Conservation (phyloP, 2,888 invertebrate genomes). For the Strigamia maritima region DNA sequence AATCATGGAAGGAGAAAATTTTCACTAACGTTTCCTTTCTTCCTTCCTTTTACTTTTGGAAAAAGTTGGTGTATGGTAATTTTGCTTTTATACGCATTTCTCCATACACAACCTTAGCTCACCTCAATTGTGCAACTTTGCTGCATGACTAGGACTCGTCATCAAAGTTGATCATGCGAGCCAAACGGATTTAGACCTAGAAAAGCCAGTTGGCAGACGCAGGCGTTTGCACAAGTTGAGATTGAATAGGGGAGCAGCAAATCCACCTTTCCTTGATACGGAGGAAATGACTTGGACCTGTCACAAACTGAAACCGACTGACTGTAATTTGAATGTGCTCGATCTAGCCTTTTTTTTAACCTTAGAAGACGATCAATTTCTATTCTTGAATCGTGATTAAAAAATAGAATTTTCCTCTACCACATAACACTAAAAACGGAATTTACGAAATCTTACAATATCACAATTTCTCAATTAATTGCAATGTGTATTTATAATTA, state of each 20-base stretch:
- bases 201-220: constrained; percentile 15
- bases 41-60: background rate
- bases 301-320: constrained; percentile 15
- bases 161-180: constrained; percentile 15
- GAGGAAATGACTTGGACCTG: constrained; percentile 15
- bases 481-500: too few relatives aligned
- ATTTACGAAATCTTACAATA: too few relatives aligned
- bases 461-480: too few relatives aligned
- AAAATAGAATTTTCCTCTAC: background rate
- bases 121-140: constrained; percentile 10
- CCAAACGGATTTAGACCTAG: constrained; percentile 5
- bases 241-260: constrained; percentile 15
- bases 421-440: background rate
- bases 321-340: constrained; percentile 15
- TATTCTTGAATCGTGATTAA: background rate
- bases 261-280: constrained; percentile 15
- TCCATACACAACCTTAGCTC: constrained; percentile 2
- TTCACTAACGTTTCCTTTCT: background rate
- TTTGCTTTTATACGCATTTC: background rate
- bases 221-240: constrained; percentile 15
- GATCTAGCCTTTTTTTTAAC: constrained; percentile 10
- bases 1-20: constrained; percentile 5
- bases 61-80: constrained; percentile 15
- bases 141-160: constrained; percentile 15
- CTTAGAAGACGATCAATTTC: background rate